phyloP scores from a whole-genome alignment of 2,113 vertebrate species.

The Phylloscopus trochiloides region DNA sequence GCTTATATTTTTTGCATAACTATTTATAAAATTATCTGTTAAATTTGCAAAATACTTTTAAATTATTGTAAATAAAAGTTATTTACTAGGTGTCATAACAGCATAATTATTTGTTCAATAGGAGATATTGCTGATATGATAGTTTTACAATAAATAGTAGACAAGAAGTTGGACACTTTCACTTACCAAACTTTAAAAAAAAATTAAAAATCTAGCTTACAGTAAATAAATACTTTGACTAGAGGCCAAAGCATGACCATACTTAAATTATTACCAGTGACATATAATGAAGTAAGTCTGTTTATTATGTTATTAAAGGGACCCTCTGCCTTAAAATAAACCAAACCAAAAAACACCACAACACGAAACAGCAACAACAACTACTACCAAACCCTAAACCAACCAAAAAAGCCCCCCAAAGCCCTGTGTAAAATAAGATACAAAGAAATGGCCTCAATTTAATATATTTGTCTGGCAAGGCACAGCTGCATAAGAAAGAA shows the following conservation, averaged over 20 bases:
- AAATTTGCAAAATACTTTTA: background rate
- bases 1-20: background rate
- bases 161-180: background rate
- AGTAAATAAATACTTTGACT: background rate
- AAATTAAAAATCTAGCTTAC: background rate
- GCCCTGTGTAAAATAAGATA: background rate
- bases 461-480: background rate
- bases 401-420: rapidly evolving
- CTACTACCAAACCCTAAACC: background rate
- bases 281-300: background rate
- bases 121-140: background rate
- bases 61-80: background rate
- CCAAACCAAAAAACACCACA: background rate
- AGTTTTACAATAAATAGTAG: background rate
- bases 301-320: background rate
- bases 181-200: background rate
- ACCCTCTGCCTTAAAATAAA: background rate
- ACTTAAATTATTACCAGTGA: background rate
- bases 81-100: background rate
- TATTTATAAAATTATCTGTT: background rate
- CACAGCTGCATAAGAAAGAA: background rate
- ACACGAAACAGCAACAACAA: background rate
- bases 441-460: background rate
- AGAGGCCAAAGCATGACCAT: background rate
- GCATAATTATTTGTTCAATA: background rate